Evolutionary conservation across 2,797 vertebrate genomes (phyloP).

Genomic region (Apodemus agrarius): DNA sequence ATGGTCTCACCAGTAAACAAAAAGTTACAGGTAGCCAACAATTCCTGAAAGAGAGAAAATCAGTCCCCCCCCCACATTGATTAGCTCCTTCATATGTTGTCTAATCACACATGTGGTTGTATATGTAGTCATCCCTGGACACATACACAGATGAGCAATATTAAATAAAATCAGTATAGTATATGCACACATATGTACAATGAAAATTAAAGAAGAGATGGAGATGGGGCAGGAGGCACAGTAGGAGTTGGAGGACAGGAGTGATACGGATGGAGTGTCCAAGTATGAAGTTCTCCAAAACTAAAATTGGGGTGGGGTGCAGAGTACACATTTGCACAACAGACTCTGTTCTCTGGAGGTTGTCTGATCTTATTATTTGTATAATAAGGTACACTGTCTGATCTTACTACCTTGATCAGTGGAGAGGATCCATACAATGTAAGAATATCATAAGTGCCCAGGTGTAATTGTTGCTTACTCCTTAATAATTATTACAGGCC

Average conservation of each 20-base stretch:
- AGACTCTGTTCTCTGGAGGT: neutral
- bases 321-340: neutral
- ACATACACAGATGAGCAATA: neutral
- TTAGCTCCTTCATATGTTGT: neutral
- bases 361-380: neutral
- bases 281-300: neutral
- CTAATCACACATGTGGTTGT: neutral
- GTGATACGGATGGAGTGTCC: neutral
- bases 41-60: neutral
- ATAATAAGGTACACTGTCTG: neutral
- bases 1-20: neutral
- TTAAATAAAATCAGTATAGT: neutral
- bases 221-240: fast-evolving
- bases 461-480: neutral
- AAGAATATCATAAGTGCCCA: neutral
- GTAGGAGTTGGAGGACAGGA: neutral
- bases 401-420: neutral
- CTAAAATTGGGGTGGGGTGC: neutral
- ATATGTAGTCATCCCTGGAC: neutral
- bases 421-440: neutral
- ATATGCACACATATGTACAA: neutral
- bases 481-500: neutral
- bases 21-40: too few species aligned
- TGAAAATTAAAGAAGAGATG: neutral
- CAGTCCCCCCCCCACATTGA: neutral